Evolutionary conservation across 2,888 invertebrate species (phyloP), one percentile per base, ranked within the genome.

Genomic region (Nomada flava): DNA sequence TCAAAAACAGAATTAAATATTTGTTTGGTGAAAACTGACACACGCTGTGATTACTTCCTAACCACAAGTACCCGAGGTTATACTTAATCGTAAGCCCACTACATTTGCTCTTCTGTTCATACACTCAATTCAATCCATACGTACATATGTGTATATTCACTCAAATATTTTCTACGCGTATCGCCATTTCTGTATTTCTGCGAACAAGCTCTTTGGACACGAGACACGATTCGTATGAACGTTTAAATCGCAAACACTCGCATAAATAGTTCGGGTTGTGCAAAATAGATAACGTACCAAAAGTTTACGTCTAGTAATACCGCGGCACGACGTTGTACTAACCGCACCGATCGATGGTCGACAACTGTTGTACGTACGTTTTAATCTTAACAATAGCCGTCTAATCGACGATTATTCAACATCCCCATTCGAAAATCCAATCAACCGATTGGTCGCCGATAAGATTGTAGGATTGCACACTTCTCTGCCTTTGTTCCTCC

Each of bases 371-470:
- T 52, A 15, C 47, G 47, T 47, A 57, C 44, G 20, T 23, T 69
- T 44, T 82, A 81, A 82, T 82, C 74, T 44, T n/a, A 20, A 10
- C 53, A 20, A 11, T 50, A 50, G 29, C 23, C 13, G 76, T 70
- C 55, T 76, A 64, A 76, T 82, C 53, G 50, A 47, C 57, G 59
- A 47, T 59, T 68, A 65, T 73, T 73, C 67, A 67, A 64, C 69
- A 60, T 67, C 70, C 71, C 70, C 87, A 55, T 70, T 11, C 57
- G 15, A 44, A 52, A 77, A 64, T 62, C 23, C 68, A 36, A 60
- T 57, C 71, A 60, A 13, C 47, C 63, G 79, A 87, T 88, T 86
- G 82, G 82, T 44, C 47, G 63, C 3, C 74, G 76, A 88, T 88
- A 84, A 82, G 67, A 26, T 59, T 59, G 11, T 59, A 29, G 47